Percentiles rank a stretch among this genome's conserved stretches.
phyloP scores from a whole-genome alignment of 2,113 vertebrate species.

The Corapipo altera region DNA sequence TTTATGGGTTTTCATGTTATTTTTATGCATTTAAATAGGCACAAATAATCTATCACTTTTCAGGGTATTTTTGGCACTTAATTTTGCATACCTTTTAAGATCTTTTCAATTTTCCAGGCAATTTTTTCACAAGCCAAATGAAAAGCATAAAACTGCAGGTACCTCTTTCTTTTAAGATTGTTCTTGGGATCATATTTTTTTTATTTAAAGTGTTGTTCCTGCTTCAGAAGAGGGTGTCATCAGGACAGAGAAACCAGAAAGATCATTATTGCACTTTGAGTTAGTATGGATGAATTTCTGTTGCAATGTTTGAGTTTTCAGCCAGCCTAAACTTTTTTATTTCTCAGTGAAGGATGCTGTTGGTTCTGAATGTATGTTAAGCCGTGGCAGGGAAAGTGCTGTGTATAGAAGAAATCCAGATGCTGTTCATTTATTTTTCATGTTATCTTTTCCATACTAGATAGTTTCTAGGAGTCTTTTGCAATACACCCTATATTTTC shows the following conservation, averaged over 20 bases:
- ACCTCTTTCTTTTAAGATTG: not conserved
- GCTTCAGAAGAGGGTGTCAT: not conserved
- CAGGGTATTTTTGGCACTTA: not conserved
- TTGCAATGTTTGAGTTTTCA: not conserved
- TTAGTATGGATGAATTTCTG: not conserved
- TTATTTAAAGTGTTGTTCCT: not conserved
- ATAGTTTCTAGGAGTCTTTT: not conserved
- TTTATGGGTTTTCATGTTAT: not conserved
- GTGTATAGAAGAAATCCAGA: not conserved
- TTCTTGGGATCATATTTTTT: not conserved
- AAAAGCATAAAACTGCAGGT: accelerated
- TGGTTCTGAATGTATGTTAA: not conserved
- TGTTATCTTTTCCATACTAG: not conserved
- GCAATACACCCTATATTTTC: not conserved
- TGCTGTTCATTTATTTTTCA: not conserved
- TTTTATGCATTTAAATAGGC: not conserved
- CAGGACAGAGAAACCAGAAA: not conserved
- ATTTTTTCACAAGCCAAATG: not conserved
- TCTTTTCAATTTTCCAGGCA: not conserved
- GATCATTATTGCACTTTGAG: not conserved
- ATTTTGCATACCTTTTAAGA: not conserved
- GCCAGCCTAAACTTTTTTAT: not conserved
- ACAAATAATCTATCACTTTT: not conserved
- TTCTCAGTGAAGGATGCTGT: not conserved
- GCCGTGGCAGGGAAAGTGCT: accelerated